Percentiles rank a stretch among this genome's conserved stretches.
Evolutionary conservation across 2,797 vertebrate species (phyloP).

Genomic region (Remorina albescens): DNA sequence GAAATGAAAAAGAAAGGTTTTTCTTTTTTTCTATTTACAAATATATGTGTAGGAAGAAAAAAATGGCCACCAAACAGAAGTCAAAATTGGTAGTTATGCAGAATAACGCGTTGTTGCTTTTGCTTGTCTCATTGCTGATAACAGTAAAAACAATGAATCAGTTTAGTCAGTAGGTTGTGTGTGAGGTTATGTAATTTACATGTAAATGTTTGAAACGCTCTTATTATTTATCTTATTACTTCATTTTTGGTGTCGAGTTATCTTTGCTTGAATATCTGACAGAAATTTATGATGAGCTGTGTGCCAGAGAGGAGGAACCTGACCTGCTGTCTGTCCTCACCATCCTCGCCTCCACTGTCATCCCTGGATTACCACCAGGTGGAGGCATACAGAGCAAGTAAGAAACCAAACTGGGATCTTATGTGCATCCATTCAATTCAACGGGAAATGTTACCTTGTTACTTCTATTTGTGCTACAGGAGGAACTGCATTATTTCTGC

Average conservation of each 20-base stretch:
- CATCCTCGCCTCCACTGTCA: slow-evolving; percentile 82
- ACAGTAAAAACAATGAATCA: neutral
- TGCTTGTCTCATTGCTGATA: neutral
- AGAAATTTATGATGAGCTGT: slow-evolving; percentile 85
- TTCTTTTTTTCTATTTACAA: neutral
- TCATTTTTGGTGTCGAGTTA: slow-evolving; percentile 1
- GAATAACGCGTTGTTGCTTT: neutral
- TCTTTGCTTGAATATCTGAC: slow-evolving; percentile 46
- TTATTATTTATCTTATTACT: neutral
- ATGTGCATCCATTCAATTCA: neutral
- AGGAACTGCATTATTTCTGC: slow-evolving; percentile 88
- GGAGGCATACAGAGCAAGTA: slow-evolving; percentile 89
- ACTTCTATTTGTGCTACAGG: slow-evolving; percentile 72
- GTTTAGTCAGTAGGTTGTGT: too few species aligned
- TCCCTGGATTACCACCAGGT: slow-evolving; percentile 87
- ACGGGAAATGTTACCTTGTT: slow-evolving; percentile 8
- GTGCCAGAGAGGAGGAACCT: slow-evolving; percentile 80
- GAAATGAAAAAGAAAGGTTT: neutral
- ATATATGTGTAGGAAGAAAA: too few species aligned
- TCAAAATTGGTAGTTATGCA: neutral
- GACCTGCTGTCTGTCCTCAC: slow-evolving; percentile 86
- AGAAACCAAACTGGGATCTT: slow-evolving; percentile 39
- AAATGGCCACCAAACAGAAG: neutral
- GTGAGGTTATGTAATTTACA: neutral
- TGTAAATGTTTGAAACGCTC: too few species aligned